Evolutionary conservation across 2,797 vertebrate genomes (phyloP), one percentile per base, ranked within the genome.

Genomic region (Poeciliopsis gracilis): DNA sequence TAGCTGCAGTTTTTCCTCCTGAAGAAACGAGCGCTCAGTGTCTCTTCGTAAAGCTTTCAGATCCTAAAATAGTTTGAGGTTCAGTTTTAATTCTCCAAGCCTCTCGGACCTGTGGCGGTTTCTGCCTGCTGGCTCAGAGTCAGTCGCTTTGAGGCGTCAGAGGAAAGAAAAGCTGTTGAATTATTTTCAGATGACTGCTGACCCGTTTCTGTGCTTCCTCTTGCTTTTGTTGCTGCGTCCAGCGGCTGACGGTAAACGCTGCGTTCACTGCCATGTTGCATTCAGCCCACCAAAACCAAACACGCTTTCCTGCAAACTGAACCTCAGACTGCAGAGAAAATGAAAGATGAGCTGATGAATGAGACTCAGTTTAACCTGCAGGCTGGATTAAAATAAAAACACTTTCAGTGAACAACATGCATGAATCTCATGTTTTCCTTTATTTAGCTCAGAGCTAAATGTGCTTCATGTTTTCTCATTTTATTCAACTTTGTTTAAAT

Each of bases 181-280:
- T 20, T 23, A 36, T 55, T 49, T 33, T 72, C n/a, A 10, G 43
- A 20, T 10, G 4, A 28, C 55, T 20, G 36, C 3, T 38, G 16
- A 46, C 51, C 63, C 18, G 23, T 66, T 23, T 74, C 70, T 75
- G 43, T 36, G 73, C 71, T 90, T 92, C 87, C 84, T 82, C 73
- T 78, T 79, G 72, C 77, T 72, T 76, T 49, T 77, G n/a, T 55
- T 25, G 1, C 70, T 45, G 41, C 76, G 61, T 13, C 77, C 10
- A 75, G 51, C 61, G 9, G n/a, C n/a, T 11, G 55, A 61, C 61
- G n/a, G 61, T 23, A 74, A 13, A 55, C 11, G 12, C 47, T 53
- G 30, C 70, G 12, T 20, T n/a, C 13, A n/a, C 61, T 0, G 15
- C 23, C 0, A 16, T 23, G 53, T 25, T 36, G 2, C 30, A 13